Evolutionary conservation across 2,113 vertebrate species (phyloP), one percentile per base, ranked within the genome.

Genomic region (Colossoma macropomum): DNA sequence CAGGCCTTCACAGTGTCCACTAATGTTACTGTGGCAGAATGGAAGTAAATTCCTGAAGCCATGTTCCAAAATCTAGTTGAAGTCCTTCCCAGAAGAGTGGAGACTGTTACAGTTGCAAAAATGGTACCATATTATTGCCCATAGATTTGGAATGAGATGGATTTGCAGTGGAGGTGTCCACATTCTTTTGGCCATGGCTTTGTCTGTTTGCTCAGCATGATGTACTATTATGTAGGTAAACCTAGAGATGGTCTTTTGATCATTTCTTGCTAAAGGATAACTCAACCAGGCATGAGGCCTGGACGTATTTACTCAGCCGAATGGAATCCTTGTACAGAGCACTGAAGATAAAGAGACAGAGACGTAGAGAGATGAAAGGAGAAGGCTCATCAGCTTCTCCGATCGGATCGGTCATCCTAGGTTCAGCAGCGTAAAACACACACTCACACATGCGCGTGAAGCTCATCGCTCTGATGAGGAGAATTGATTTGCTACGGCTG

Each of bases 401-500:
- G 73, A 56, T 62, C 8, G 54, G 69, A 73, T 74, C 79, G 9
- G 56, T 13, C 15, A 12, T 16, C 70, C 1, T n/a, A 28, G 62
- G 62, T 65, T 65, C 13, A 62, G 60, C 23, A 12, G n/a, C 60
- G 23, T 59, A 50, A 68, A 4, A 82, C 71, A 56, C 45, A 28
- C 25, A 30, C 34, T 59, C 17, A 80, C 72, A 63, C 45, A 75
- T 3, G 9, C 11, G 13, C 15, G 9, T 25, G 23, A 32, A 5
- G 25, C 80, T 76, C 73, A 82, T 17, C 32, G 52, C 15, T 72
- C 72, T 6, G 56, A 63, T 34, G 59, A 63, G 70, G 27, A 81
- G 70, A 81, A 81, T 74, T 19, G 79, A 81, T 81, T 81, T 9
- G 27, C 27, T 21, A 25, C 63, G 79, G 70, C 34, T 69, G 19